Conservation (phyloP, 2,113 vertebrate species). For the Gnathochromis pfefferi region DNA sequence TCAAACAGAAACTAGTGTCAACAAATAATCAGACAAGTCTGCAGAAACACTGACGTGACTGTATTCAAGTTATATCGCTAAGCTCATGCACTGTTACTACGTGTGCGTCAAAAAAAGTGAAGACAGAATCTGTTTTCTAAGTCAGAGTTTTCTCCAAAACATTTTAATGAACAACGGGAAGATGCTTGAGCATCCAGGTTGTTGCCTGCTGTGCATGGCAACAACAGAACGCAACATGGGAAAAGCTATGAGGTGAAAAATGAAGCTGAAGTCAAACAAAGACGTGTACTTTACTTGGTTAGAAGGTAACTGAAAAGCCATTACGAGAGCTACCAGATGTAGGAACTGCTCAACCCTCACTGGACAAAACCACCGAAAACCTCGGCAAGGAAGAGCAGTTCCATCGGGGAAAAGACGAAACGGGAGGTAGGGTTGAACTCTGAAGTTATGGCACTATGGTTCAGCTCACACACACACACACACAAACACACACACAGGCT, state of each 20-base stretch:
- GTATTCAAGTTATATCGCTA: background rate
- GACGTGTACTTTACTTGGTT: constrained; percentile 20
- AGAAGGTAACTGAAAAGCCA: constrained; percentile 29
- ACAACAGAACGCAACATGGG: background rate
- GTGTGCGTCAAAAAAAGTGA: background rate
- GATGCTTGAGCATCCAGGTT: background rate
- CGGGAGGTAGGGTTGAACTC: constrained; percentile 20
- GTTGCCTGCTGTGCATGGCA: background rate
- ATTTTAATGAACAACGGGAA: background rate
- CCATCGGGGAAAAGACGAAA: constrained; percentile 12
- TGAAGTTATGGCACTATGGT: constrained; percentile 52
- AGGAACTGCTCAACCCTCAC: constrained; percentile 29
- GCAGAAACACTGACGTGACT: background rate
- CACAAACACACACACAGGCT: background rate
- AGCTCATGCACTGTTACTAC: background rate
- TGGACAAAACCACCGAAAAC: background rate
- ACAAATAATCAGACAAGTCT: background rate
- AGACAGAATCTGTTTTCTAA: background rate
- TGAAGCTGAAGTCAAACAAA: constrained; percentile 17
- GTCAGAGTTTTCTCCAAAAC: background rate
- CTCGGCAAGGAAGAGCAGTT: constrained; percentile 1
- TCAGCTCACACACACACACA: constrained; percentile 6
- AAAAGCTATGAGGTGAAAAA: constrained; percentile 31
- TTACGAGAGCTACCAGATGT: constrained; percentile 40
- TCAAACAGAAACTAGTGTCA: background rate